Evolutionary conservation across 2,888 invertebrate species (phyloP), one percentile per base, ranked within the genome.

Genomic region (Polydrusus cervinus): DNA sequence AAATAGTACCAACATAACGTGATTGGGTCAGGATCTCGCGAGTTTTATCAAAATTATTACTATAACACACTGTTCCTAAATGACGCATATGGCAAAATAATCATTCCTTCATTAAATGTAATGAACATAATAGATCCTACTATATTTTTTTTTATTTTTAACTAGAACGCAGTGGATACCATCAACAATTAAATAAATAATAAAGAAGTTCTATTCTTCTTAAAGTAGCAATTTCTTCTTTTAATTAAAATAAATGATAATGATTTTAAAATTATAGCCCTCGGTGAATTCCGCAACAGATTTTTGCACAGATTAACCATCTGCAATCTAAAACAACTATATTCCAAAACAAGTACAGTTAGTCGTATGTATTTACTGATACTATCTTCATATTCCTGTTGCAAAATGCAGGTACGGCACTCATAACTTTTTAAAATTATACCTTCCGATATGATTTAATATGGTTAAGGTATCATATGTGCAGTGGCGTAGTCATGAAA

Each of bases 321-420:
- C 73, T 40, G 18, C 43, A 53, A 62, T 67, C 67, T 74, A 38
- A 70, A 74, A 74, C 69, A 66, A 74, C 74, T 74, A 64, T 74
- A 74, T 70, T 74, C 62, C 68, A 47, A 70, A 74, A 74, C 70
- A 34, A 10, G 64, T 74, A 74, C 74, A 74, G 74, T 74, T 74
- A 74, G 25, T 49, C 73, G 73, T 73, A 68, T 73, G 68, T 73
- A 67, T 68, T 68, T 66, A 55, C 60, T 61, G 74, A 74, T 74
- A 25, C 66, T 70, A 74, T 74, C 74, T 69, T 55, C 60, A 53
- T 64, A 64, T 64, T 69, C 67, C 70, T 70, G 74, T 60, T 70
- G 74, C 70, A 65, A 61, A 73, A 74, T 70, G 61, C 74, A 66
- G 74, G 70, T 74, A 74, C 69, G 74, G 74, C 74, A 70, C 70